A percentile compares a stretch with the other conserved stretches of the same genome.
Evolutionary conservation across 2,113 vertebrate genomes (phyloP).

Genomic region (Chiloscyllium plagiosum): DNA sequence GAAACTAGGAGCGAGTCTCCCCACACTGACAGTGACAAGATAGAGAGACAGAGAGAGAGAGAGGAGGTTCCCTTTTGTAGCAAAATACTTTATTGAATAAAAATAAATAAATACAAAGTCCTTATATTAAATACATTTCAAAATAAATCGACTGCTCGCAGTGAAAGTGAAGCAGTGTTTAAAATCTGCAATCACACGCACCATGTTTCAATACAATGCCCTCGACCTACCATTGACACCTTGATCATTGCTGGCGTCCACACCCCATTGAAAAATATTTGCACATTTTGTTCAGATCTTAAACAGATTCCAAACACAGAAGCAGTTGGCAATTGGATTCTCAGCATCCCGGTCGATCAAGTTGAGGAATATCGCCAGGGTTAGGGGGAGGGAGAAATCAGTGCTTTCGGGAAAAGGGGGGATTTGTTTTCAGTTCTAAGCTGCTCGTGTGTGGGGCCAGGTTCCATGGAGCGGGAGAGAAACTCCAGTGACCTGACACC

Average conservation of each 20-base stretch:
- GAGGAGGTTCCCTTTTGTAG: neutral
- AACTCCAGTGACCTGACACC: neutral
- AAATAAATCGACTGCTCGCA: neutral
- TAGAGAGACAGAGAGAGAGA: neutral
- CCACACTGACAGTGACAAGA: too few species aligned
- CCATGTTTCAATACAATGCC: neutral
- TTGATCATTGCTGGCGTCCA: neutral
- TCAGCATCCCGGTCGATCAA: neutral
- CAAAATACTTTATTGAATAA: slow-evolving; percentile 2
- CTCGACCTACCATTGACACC: neutral
- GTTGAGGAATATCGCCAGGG: too few species aligned
- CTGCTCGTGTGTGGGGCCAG: neutral
- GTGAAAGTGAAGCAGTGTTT: too few species aligned
- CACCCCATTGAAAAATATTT: neutral
- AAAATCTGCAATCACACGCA: neutral
- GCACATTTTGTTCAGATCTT: neutral
- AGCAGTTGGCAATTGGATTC: neutral
- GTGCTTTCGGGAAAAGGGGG: neutral
- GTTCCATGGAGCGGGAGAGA: neutral
- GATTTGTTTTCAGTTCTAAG: neutral
- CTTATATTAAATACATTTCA: neutral
- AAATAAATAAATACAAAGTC: slow-evolving; percentile 11
- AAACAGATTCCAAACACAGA: neutral
- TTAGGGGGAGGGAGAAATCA: neutral
- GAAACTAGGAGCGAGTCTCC: neutral